phyloP scores from a whole-genome alignment of 2,888 invertebrate genomes.

The Nipponacmea schrenckii region DNA sequence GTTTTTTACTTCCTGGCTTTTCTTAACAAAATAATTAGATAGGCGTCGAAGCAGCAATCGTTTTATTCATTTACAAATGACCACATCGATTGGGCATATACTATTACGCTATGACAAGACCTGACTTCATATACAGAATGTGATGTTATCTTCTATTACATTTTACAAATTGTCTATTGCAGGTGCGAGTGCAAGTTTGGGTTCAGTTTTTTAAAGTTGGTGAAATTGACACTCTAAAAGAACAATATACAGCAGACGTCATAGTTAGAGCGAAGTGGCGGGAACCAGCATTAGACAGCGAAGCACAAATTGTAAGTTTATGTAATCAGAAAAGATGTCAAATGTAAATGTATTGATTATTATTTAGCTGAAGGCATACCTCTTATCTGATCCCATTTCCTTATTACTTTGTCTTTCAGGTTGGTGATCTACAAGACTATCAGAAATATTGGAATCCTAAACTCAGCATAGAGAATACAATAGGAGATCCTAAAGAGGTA shows the following conservation, averaged over 20 bases:
- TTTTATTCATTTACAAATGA: too few relatives aligned
- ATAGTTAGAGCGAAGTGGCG: constrained; percentile 68
- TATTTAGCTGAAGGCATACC: background rate
- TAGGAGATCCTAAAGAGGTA: constrained; percentile 62
- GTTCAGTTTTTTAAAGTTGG: constrained; percentile 68
- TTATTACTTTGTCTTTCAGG: constrained; percentile 28
- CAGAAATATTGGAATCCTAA: constrained; percentile 61
- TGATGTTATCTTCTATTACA: too few relatives aligned
- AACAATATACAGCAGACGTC: constrained; percentile 67
- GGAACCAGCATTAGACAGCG: constrained; percentile 65
- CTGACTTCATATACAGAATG: too few relatives aligned
- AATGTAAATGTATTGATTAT: too few relatives aligned
- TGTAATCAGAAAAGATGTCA: too few relatives aligned
- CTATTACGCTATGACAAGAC: too few relatives aligned
- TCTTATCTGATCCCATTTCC: too few relatives aligned
- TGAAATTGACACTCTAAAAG: constrained; percentile 67
- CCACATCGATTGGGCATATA: too few relatives aligned
- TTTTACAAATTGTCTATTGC: constrained; percentile 25
- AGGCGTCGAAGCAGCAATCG: too few relatives aligned
- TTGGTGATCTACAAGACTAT: constrained; percentile 42
- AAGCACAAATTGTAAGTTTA: constrained; percentile 45
- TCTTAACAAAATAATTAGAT: too few relatives aligned
- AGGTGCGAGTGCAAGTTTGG: constrained; percentile 65
- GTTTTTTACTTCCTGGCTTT: too few relatives aligned
- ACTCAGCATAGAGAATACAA: constrained; percentile 60